A percentile compares a stretch with the other conserved stretches of the same genome.
Evolutionary conservation across 2,888 invertebrate species (phyloP).

Genomic region (Latrodectus elegans): DNA sequence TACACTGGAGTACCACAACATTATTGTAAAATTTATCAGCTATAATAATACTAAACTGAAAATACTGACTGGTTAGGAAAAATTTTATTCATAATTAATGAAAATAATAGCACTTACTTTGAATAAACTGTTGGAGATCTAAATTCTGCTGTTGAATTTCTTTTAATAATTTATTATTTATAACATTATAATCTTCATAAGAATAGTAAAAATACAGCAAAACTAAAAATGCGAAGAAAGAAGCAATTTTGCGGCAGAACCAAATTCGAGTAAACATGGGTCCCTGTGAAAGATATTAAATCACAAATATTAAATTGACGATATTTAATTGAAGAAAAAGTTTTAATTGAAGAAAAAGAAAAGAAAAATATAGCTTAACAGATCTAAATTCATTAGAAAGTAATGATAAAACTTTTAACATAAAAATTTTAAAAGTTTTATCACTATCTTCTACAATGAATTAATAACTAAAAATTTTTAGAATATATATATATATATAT

Average conservation of each 20-base stretch:
- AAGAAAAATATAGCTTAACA: not conserved
- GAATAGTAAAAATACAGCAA: slow-evolving; percentile 74
- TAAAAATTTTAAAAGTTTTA: no score
- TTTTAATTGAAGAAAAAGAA: not conserved
- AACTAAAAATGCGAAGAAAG: slow-evolving; percentile 73
- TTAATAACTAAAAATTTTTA: no score
- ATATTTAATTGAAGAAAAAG: no score
- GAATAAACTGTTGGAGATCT: slow-evolving; percentile 64
- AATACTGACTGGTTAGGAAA: not conserved
- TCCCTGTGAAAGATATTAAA: slow-evolving; percentile 72
- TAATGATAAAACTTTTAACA: no score
- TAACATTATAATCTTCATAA: slow-evolving; percentile 76
- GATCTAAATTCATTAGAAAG: no score
- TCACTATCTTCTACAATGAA: no score
- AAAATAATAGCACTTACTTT: slow-evolving; percentile 14
- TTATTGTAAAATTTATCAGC: no score
- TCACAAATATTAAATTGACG: no score
- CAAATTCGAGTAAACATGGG: slow-evolving; percentile 76
- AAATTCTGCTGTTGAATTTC: slow-evolving; percentile 76
- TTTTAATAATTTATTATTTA: slow-evolving; percentile 76
- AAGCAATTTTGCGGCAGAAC: slow-evolving; percentile 76
- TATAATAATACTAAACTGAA: no score
- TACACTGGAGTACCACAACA: no score
- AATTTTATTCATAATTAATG: not conserved
- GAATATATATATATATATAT: no score